A percentile compares a stretch with the other conserved stretches of the same genome.
Conservation (phyloP, 2,113 vertebrate genomes). For the Pimephales promelas region DNA sequence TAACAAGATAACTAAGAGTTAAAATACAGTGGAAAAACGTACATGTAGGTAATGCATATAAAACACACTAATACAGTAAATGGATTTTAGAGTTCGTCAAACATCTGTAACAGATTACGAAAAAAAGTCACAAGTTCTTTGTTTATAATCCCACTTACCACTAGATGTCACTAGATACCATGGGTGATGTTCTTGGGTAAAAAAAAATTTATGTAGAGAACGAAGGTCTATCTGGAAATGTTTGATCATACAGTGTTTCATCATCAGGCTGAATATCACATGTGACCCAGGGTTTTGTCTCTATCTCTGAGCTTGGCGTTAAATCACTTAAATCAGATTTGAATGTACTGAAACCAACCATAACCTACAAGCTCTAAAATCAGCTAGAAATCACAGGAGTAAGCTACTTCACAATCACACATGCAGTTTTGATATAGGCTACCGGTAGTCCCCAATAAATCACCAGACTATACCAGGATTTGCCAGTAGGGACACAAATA, state of each 20-base stretch:
- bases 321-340: neutral
- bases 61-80: neutral
- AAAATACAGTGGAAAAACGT: neutral
- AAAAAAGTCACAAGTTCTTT: conserved; percentile 17
- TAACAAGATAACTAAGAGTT: conserved; percentile 18
- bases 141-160: neutral
- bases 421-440: conserved; percentile 18
- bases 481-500: conserved; percentile 43
- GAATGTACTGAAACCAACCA: conserved; percentile 3
- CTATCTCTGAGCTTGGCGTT: neutral
- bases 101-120: conserved; percentile 28
- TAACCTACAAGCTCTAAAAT: neutral
- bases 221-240: neutral
- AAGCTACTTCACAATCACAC: conserved; percentile 21
- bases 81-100: neutral
- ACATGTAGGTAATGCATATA: neutral
- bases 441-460: conserved; percentile 4
- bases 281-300: neutral
- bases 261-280: neutral
- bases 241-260: neutral
- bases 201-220: neutral
- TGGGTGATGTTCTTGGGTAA: neutral
- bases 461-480: conserved; percentile 28
- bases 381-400: neutral
- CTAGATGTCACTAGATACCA: conserved; percentile 46